Evolutionary conservation across 2,888 invertebrate species (phyloP).

Genomic region (Lypha dubia): DNA sequence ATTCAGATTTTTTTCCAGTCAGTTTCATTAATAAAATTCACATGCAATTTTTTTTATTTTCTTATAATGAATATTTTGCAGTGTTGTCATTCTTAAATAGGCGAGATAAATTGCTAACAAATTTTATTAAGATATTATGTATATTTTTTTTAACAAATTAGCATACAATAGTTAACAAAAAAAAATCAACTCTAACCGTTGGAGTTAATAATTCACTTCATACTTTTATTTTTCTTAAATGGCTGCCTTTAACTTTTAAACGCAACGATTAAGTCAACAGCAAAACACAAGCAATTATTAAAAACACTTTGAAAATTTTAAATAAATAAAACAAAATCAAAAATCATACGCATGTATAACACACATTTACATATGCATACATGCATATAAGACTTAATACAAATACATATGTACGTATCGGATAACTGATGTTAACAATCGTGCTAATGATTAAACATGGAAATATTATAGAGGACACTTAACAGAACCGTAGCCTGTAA

Average conservation of each 20-base stretch:
- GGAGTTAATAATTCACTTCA: slow-evolving; percentile 22
- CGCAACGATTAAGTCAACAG: slow-evolving; percentile 65
- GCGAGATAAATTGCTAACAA: slow-evolving; percentile 38
- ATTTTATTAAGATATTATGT: slow-evolving; percentile 42
- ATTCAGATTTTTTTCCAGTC: neutral
- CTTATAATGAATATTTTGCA: neutral
- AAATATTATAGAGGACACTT: neutral
- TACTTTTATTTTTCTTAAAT: neutral
- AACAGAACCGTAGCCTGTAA: neutral
- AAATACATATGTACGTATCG: too few species aligned
- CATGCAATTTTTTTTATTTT: slow-evolving; percentile 2
- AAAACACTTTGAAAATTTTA: slow-evolving; percentile 45
- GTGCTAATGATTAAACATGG: neutral
- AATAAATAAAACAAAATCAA: neutral
- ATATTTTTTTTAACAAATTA: slow-evolving; percentile 30
- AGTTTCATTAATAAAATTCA: slow-evolving; percentile 14
- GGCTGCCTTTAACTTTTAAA: slow-evolving; percentile 46
- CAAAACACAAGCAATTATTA: slow-evolving; percentile 62
- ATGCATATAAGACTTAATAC: too few species aligned
- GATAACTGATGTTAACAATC: neutral
- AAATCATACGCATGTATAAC: neutral
- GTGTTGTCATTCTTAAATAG: slow-evolving; percentile 28
- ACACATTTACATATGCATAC: neutral
- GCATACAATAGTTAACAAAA: neutral
- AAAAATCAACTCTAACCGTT: neutral